These are phyloP conservation scores for Mustela nigripes DNA, from an alignment of 2,113 vertebrate species.

Conservation along the genomic window DNA sequence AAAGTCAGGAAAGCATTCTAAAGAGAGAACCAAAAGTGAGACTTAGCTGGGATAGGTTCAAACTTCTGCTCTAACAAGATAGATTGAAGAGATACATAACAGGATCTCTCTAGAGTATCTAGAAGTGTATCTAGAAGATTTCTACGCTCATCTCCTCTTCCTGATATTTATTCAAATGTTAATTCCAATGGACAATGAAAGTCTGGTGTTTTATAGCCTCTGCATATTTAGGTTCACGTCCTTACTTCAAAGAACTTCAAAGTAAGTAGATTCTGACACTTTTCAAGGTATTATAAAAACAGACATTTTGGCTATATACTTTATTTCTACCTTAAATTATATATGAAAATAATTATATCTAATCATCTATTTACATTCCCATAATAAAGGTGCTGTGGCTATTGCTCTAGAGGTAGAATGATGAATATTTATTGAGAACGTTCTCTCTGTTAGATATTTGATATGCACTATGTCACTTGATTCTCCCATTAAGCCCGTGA, in stretches of 20 bases:
- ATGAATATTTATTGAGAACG: background rate
- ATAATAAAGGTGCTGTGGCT: no score
- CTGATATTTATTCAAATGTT: background rate
- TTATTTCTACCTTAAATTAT: background rate
- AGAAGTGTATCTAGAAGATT: background rate
- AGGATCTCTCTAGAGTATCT: background rate
- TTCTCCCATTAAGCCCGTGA: background rate
- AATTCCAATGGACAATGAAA: background rate
- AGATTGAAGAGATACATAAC: fast-evolving
- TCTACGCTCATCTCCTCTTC: background rate
- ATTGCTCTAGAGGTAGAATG: background rate
- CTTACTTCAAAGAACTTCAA: background rate
- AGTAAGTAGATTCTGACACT: background rate
- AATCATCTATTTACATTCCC: no score
- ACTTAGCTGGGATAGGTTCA: background rate
- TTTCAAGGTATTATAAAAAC: background rate
- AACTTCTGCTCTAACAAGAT: background rate
- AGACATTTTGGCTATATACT: background rate
- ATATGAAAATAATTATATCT: background rate
- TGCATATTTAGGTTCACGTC: background rate
- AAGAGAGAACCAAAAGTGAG: background rate
- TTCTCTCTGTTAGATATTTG: background rate
- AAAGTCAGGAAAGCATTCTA: background rate
- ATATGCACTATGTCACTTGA: fast-evolving
- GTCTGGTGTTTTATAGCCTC: background rate